Evolutionary conservation across 2,888 invertebrate genomes (phyloP), one percentile per base, ranked within the genome.

Genomic region (Meiosimyza platycephala): DNA sequence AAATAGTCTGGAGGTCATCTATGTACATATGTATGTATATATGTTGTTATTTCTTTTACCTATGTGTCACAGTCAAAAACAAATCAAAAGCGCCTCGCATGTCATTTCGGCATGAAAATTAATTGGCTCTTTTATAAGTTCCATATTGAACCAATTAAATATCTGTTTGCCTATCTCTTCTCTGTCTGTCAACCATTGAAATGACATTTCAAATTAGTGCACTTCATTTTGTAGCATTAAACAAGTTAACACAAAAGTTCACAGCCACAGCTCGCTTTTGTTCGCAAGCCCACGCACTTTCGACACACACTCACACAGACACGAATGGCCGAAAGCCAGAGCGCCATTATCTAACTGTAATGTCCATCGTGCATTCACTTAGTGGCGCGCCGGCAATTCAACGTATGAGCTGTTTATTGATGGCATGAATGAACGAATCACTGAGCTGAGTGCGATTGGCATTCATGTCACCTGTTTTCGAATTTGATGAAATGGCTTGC

Each of bases 121-220:
- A 63, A 70, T 40, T 63, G 57, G 18, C 28, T 15, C 54, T 22
- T 52, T 70, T 63, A 70, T 52, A 59, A 52, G 52, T 40, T 28
- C 63, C 9, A 59, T 48, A 47, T 33, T 51, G 40, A 62, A 40
- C 62, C 62, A 54, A 70, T 54, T 54, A 63, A 3, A 55, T 57
- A 28, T 12, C 48, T 40, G 68, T 59, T 51, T 28, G 62, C 47
- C 51, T 57, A 28, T 22, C 48, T 40, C 50, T 59, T 40, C 50
- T 59, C 60, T 16, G 62, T 62, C 51, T 33, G n/a, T 16, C 51
- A 75, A 51, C 74, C 64, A 63, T 16, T 28, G 70, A 60, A 63
- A 71, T 75, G 76, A 76, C 77, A 76, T 75, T 75, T 74, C 62
- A 65, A 75, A 75, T 74, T 74, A 76, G 73, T 73, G 69, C 70